A percentile compares a stretch with the other conserved stretches of the same genome.
These are phyloP conservation scores for Heteromormyrus szaboi DNA, from an alignment of 2,797 vertebrate genomes.

Conservation along the genomic window DNA sequence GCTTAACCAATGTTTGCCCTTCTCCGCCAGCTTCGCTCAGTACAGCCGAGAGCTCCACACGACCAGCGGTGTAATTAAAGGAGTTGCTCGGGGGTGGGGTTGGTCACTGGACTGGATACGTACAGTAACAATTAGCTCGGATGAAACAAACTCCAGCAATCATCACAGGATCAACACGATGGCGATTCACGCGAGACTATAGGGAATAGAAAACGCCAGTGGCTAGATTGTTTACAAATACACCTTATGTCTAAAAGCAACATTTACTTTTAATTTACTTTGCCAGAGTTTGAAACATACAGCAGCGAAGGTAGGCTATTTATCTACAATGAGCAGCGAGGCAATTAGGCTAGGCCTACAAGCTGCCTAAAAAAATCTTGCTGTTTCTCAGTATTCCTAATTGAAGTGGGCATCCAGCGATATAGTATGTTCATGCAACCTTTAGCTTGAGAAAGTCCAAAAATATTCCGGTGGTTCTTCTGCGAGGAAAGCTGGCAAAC, in stretches of 20 bases:
- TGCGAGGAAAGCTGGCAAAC: background rate
- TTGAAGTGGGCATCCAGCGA: background rate
- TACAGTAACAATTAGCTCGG: background rate
- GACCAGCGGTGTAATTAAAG: conserved; percentile 46
- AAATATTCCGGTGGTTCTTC: background rate
- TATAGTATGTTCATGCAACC: background rate
- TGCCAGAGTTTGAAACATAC: background rate
- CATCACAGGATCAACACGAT: background rate
- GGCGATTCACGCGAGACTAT: background rate
- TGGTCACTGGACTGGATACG: conserved; percentile 12
- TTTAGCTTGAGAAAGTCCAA: background rate
- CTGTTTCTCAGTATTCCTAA: background rate
- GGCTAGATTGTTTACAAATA: background rate
- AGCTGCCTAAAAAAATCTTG: background rate
- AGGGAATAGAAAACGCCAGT: background rate
- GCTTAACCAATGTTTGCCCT: conserved; percentile 71
- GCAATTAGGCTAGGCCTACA: background rate
- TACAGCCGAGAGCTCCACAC: conserved; percentile 34
- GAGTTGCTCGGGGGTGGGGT: background rate
- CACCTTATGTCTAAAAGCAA: background rate
- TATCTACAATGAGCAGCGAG: background rate
- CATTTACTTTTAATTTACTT: background rate
- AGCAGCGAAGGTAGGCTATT: background rate
- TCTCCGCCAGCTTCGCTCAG: conserved; percentile 57
- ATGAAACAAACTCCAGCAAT: background rate